These are phyloP conservation scores for Drosophila nebulosa DNA, from an alignment of 1,140 invertebrate species.

Conservation along the genomic window DNA sequence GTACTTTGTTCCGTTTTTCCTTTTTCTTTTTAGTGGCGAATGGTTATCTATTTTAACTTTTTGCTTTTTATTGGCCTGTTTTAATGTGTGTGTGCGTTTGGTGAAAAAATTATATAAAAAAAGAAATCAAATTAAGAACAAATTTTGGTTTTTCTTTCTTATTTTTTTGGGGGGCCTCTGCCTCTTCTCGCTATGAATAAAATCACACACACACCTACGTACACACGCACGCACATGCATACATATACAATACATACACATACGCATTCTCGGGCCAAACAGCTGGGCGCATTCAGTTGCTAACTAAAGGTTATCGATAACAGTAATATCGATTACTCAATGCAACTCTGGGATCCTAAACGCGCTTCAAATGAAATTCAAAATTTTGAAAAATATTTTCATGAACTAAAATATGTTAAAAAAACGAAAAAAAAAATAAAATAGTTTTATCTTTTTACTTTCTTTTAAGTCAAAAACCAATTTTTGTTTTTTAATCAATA, in stretches of 20 bases:
- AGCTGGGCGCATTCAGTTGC: slow-evolving; percentile 35
- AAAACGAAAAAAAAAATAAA: neutral
- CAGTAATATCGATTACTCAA: neutral
- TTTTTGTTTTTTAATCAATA: too few relatives aligned
- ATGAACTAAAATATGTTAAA: too few relatives aligned
- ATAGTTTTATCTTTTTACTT: neutral
- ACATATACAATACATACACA: slow-evolving; percentile 20
- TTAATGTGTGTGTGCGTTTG: slow-evolving; percentile 8
- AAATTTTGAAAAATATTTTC: neutral
- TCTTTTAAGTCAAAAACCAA: too few relatives aligned
- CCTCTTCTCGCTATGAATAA: slow-evolving; percentile 51
- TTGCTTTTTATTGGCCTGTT: slow-evolving; percentile 2
- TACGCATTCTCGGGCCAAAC: slow-evolving; percentile 23
- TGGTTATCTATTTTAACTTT: slow-evolving; percentile 20
- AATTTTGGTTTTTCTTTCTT: slow-evolving; percentile 27
- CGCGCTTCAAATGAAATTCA: neutral
- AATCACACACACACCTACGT: slow-evolving; percentile 40
- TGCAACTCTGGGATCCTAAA: neutral
- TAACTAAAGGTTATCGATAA: slow-evolving; percentile 19
- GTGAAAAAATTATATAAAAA: slow-evolving; percentile 39
- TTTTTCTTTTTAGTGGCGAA: slow-evolving; percentile 5
- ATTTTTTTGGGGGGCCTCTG: slow-evolving; percentile 35
- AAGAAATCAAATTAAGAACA: slow-evolving; percentile 10
- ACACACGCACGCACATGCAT: slow-evolving; percentile 24
- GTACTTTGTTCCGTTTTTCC: slow-evolving; percentile 14